These are phyloP conservation scores for Erythrolamprus reginae DNA, from an alignment of 2,113 vertebrate species.

Conservation along the genomic window DNA sequence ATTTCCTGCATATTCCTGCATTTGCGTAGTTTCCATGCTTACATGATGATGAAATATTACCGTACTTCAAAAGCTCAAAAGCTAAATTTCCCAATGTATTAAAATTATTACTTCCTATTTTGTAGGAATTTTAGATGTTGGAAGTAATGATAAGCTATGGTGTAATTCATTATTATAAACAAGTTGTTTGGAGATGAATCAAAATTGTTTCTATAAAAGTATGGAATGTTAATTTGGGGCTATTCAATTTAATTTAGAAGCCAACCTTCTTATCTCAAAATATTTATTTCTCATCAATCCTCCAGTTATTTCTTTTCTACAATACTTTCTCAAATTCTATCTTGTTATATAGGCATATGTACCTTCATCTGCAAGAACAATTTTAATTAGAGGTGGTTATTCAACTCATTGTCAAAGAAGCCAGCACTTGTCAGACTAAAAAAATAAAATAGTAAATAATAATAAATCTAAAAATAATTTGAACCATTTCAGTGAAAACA, in stretches of 20 bases:
- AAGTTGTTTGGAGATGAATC: background rate
- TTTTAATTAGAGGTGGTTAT: no score
- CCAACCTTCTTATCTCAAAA: background rate
- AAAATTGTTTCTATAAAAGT: background rate
- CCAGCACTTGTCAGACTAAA: no score
- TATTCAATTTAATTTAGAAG: background rate
- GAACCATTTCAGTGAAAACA: background rate
- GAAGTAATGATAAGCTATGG: background rate
- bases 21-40: background rate
- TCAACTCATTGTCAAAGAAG: no score
- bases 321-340: background rate
- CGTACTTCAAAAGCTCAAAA: background rate
- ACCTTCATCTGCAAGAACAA: no score
- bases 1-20: background rate
- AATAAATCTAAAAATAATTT: background rate
- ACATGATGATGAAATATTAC: background rate
- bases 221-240: background rate
- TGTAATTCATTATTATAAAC: background rate
- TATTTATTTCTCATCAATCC: background rate
- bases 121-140: background rate
- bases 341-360: background rate
- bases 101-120: background rate
- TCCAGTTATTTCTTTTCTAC: background rate
- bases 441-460: no score
- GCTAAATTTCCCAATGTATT: background rate